phyloP scores from a whole-genome alignment of 2,113 vertebrate species.

The Phrynosoma blainvillii region DNA sequence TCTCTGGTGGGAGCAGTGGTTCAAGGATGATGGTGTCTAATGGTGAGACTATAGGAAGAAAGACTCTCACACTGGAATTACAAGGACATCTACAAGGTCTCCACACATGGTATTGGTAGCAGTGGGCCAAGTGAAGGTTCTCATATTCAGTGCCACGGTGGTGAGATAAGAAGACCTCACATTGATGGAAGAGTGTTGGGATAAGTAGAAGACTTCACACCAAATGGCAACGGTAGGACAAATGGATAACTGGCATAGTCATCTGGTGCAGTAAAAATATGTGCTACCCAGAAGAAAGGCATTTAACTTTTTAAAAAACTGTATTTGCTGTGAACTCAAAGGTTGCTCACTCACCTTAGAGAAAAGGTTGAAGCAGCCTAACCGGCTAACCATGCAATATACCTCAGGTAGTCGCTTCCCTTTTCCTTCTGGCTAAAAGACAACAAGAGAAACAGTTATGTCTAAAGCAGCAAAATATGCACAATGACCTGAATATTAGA shows the following conservation, averaged over 20 bases:
- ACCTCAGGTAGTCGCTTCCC: conserved; percentile 96
- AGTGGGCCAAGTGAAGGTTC: too few species aligned
- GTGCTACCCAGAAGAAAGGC: neutral
- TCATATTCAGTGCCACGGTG: too few species aligned
- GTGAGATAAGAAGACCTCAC: too few species aligned
- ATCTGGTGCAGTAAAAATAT: neutral
- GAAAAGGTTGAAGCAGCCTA: conserved; percentile 98
- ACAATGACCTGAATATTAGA: neutral
- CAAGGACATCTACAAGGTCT: too few species aligned
- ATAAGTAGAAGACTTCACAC: too few species aligned
- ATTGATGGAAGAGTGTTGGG: too few species aligned
- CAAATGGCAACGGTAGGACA: too few species aligned
- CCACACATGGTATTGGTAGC: too few species aligned
- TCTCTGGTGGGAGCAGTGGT: too few species aligned
- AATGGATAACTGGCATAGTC: neutral
- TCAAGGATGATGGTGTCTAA: too few species aligned
- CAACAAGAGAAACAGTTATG: conserved; percentile 47
- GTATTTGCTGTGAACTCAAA: neutral
- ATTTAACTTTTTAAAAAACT: neutral
- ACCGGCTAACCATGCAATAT: conserved; percentile 94
- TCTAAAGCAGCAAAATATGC: conserved; percentile 3
- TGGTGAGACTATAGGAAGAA: too few species aligned
- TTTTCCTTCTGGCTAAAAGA: conserved; percentile 86
- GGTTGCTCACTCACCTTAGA: conserved; percentile 87
- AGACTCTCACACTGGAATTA: too few species aligned